Evolutionary conservation across 1,140 invertebrate species (phyloP), one percentile per base, ranked within the genome.

Genomic region (Nasonia vitripennis): DNA sequence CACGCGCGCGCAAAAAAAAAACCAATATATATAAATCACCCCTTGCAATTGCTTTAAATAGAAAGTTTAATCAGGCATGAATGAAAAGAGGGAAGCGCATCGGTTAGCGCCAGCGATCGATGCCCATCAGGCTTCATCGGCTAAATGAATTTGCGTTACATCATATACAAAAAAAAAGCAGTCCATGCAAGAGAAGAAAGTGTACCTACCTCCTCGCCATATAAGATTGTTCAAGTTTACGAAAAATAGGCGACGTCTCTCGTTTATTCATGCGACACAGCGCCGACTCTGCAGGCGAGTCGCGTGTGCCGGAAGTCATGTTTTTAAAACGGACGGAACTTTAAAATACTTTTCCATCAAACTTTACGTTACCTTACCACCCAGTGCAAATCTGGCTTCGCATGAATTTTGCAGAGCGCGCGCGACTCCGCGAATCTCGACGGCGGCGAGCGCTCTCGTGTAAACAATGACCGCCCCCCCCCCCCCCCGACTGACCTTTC

Each of bases 21-120:
- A 37, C 0, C 20, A n/a, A 37, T 20, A 37, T 74, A 37, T 14
- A 74, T n/a, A 74, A 20, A 62, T n/a, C 20, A 11, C 37, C 73
- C 7, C 37, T 75, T 37, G 20, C 20, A 9, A 20, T 45, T 78
- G 14, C 48, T 55, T 27, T 41, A 78, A 78, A 78, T 78, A 78
- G 48, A 78, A 78, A 41, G 27, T 55, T 55, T 27, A 78, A 78
- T 78, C 75, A 31, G 75, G 75, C 75, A 27, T 78, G n/a, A 78
- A 51, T 45, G 75, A 78, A 78, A 62, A n/a, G 55, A n/a, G 75
- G 75, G 27, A 78, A 48, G 75, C 55, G 55, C 75, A 78, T 51
- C 45, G 75, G 23, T 31, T 78, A 11, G 45, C 20, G 45, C 9
- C 10, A 78, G 27, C 75, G 75, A 51, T 78, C 75, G 48, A 78